Conservation (phyloP, 2,797 vertebrate genomes). For the Odontamblyopus lacepedii region DNA sequence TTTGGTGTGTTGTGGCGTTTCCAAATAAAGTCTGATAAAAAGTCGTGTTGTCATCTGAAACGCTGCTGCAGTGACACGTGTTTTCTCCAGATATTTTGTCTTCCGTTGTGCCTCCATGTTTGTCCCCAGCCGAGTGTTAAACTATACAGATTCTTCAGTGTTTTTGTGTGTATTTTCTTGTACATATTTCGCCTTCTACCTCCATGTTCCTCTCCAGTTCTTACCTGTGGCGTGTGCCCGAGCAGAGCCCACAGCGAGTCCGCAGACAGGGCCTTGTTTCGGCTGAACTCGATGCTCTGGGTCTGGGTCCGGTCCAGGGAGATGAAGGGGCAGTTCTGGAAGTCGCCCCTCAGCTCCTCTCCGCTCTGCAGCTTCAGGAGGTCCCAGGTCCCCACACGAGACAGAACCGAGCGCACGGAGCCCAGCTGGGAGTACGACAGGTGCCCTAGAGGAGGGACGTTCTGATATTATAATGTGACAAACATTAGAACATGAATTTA, state of each 20-base stretch:
- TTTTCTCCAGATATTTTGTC: no score
- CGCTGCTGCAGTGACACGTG: no score
- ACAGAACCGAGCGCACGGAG: conserved; percentile 61
- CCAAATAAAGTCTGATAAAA: no score
- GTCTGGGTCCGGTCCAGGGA: conserved; percentile 75
- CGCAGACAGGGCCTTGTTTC: conserved; percentile 52
- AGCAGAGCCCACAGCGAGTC: conserved; percentile 76
- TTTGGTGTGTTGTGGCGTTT: no score
- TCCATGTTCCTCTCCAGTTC: conserved; percentile 4
- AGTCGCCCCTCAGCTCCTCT: conserved; percentile 76
- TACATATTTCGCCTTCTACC: no score
- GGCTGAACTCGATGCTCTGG: conserved; percentile 73
- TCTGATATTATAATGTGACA: no score
- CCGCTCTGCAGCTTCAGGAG: conserved; percentile 67
- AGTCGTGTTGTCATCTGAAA: no score
- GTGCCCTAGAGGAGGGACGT: conserved; percentile 62
- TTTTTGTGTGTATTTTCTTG: no score
- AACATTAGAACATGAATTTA: no score
- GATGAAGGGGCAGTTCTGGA: conserved; percentile 74
- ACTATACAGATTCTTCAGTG: no score
- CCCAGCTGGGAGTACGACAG: conserved; percentile 79
- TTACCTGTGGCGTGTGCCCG: conserved; percentile 77
- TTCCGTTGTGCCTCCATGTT: no score
- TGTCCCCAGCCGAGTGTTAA: no score
- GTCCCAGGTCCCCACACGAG: conserved; percentile 78